A percentile compares a stretch with the other conserved stretches of the same genome.
Evolutionary conservation across 1,140 invertebrate genomes (phyloP).

Genomic region (Drosophila lowei): DNA sequence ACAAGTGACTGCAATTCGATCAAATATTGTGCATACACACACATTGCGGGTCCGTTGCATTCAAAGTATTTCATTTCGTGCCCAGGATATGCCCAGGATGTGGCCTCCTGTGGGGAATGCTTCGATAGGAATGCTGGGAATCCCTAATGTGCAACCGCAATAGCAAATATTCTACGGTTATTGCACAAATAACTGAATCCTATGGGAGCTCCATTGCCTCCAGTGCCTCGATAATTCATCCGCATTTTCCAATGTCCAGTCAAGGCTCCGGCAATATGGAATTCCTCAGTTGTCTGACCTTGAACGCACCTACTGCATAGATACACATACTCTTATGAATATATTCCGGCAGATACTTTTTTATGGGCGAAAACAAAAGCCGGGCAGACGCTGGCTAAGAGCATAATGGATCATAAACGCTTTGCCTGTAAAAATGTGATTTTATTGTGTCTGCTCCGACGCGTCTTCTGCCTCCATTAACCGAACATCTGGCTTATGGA

Average conservation of each 20-base stretch:
- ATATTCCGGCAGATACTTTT: slow-evolving; percentile 37
- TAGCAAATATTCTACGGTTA: background rate
- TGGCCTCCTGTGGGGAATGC: slow-evolving; percentile 5
- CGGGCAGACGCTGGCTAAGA: slow-evolving; percentile 55
- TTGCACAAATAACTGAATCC: background rate
- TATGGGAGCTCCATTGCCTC: no score
- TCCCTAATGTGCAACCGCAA: slow-evolving; percentile 1
- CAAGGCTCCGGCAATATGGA: slow-evolving; percentile 1
- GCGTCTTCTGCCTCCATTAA: slow-evolving; percentile 29
- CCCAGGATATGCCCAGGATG: background rate
- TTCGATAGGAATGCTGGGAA: slow-evolving; percentile 24
- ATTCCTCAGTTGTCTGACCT: slow-evolving; percentile 23
- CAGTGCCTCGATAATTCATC: no score
- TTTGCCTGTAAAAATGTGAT: slow-evolving; percentile 68
- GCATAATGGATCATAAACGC: slow-evolving; percentile 78
- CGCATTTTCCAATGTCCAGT: background rate
- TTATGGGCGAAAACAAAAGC: slow-evolving; percentile 58
- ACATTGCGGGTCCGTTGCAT: slow-evolving; percentile 7
- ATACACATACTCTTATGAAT: background rate
- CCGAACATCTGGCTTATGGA: slow-evolving; percentile 39
- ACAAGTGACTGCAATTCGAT: slow-evolving; percentile 63
- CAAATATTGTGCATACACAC: slow-evolving; percentile 40
- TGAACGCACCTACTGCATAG: slow-evolving; percentile 4
- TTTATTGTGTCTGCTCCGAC: slow-evolving; percentile 58
- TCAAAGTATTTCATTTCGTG: slow-evolving; percentile 43